Conservation (phyloP, 2,888 invertebrate genomes). For the Melanostoma scalare region DNA sequence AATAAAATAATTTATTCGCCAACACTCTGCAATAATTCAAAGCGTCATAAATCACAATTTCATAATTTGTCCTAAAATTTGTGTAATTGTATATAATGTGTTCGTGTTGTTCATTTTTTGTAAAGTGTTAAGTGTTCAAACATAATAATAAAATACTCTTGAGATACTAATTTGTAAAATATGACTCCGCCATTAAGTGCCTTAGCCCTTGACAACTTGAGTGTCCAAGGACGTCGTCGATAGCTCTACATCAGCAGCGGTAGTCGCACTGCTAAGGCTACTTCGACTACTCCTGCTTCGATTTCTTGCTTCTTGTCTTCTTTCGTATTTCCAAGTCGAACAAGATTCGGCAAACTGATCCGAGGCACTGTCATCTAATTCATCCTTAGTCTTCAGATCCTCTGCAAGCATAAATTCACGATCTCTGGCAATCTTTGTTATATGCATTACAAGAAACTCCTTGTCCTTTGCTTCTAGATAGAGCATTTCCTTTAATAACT, state of each 20-base stretch:
- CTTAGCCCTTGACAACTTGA: background rate
- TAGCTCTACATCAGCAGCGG: background rate
- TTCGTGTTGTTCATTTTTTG: background rate
- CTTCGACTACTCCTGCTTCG: conserved; percentile 46
- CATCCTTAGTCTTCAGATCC: conserved; percentile 39
- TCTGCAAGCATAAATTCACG: conserved; percentile 78
- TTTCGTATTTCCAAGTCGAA: conserved; percentile 83
- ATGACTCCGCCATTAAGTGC: conserved; percentile 1
- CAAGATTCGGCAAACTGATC: conserved; percentile 79
- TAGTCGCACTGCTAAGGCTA: conserved; percentile 33
- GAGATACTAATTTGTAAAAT: conserved; percentile 4
- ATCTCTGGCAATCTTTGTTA: conserved; percentile 85
- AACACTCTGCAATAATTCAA: conserved; percentile 30
- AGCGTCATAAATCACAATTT: background rate
- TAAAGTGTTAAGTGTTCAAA: conserved; percentile 14
- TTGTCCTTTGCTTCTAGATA: conserved; percentile 87
- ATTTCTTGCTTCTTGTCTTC: conserved; percentile 44
- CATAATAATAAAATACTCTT: conserved; percentile 11
- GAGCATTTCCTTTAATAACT: conserved; percentile 86
- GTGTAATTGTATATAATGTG: background rate
- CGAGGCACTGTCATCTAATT: conserved; percentile 10
- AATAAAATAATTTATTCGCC: conserved; percentile 66
- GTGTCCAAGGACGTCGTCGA: background rate
- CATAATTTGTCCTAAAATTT: background rate
- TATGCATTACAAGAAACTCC: conserved; percentile 86